phyloP scores from a whole-genome alignment of 1,140 invertebrate genomes.

The Drosophila persimilis region DNA sequence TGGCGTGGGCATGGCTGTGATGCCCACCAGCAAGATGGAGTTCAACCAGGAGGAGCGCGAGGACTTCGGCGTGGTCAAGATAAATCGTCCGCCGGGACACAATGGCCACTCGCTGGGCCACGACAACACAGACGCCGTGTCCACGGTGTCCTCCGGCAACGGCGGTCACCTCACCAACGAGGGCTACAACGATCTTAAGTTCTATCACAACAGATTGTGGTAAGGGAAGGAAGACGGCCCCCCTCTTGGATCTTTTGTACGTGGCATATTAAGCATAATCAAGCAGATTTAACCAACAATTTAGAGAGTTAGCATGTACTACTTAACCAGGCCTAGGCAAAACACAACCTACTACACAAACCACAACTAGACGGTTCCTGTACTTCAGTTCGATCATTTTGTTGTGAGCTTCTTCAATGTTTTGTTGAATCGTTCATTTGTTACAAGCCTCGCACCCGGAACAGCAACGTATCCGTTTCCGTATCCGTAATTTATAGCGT shows the following conservation, averaged over 20 bases:
- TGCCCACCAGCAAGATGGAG: conserved; percentile 80
- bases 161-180: conserved; percentile 84
- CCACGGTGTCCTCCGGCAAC: conserved; percentile 58
- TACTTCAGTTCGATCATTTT: conserved; percentile 56
- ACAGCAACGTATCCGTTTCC: conserved; percentile 43
- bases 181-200: conserved; percentile 86
- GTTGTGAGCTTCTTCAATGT: conserved; percentile 58
- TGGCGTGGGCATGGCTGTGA: conserved; percentile 77
- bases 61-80: conserved; percentile 79
- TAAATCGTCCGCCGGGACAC: conserved; percentile 75
- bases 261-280: conserved; percentile 46
- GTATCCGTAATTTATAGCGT: conserved; percentile 37
- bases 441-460: conserved; percentile 66
- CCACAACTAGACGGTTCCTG: conserved; percentile 63
- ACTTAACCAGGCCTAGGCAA: conserved; percentile 28
- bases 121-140: conserved; percentile 72
- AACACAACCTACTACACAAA: conserved; percentile 16
- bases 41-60: conserved; percentile 77
- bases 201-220: conserved; percentile 87
- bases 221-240: conserved; percentile 70
- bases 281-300: conserved; percentile 31
- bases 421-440: conserved; percentile 72
- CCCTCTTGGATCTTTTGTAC: conserved; percentile 56
- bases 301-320: conserved; percentile 43
- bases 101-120: conserved; percentile 59